A percentile compares a stretch with the other conserved stretches of the same genome.
Conservation (phyloP, 2,888 invertebrate species). For the Conus canariensis region DNA sequence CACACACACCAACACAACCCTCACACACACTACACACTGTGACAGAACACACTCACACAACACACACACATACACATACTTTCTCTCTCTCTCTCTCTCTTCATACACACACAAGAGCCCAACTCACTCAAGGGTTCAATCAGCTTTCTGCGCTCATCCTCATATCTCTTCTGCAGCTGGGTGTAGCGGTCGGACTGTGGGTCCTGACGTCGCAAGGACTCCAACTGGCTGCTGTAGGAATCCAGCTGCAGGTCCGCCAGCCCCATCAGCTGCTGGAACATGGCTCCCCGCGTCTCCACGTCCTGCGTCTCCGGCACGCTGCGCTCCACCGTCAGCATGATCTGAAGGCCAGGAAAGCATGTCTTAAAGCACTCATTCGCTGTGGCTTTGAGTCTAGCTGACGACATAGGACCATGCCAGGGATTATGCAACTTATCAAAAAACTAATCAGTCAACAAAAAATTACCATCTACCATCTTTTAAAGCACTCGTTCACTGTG, state of each 20-base stretch:
- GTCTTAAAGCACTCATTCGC: too few species aligned
- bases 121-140: constrained; percentile 77
- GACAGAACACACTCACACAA: too few species aligned
- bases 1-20: too few species aligned
- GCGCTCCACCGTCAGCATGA: constrained; percentile 64
- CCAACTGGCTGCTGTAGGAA: constrained; percentile 86
- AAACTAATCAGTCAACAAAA: too few species aligned
- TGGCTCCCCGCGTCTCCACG: constrained; percentile 81
- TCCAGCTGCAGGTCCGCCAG: constrained; percentile 87
- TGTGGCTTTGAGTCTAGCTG: too few species aligned
- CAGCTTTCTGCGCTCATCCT: constrained; percentile 79
- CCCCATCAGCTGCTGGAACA: constrained; percentile 86
- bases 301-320: constrained; percentile 81
- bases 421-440: too few species aligned
- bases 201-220: constrained; percentile 73
- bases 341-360: background rate
- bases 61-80: constrained; percentile 2
- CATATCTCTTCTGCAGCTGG: constrained; percentile 84
- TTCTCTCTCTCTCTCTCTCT: background rate
- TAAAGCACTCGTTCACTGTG: too few species aligned
- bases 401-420: too few species aligned
- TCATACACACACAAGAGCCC: background rate
- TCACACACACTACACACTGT: too few species aligned
- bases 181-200: constrained; percentile 45
- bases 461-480: too few species aligned